Percentiles rank a stretch among this genome's conserved stretches.
phyloP scores from a whole-genome alignment of 2,113 vertebrate species.

The Phodopus roborovskii region DNA sequence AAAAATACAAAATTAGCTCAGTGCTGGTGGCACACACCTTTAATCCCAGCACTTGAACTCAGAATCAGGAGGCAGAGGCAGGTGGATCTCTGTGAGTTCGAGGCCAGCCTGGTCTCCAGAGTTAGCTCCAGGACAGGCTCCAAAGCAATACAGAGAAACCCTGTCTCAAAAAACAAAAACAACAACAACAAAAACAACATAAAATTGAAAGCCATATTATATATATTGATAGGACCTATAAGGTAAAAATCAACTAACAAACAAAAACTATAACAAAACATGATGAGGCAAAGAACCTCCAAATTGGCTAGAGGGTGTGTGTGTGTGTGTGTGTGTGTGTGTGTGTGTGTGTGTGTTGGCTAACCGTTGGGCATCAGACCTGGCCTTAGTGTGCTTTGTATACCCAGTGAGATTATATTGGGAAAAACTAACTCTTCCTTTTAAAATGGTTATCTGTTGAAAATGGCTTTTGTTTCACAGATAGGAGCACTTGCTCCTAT shows the following conservation, averaged over 20 bases:
- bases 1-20: background rate
- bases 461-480: background rate
- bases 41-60: no score
- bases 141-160: no score
- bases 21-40: no score
- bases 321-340: no score
- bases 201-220: background rate
- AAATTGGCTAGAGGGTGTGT: background rate
- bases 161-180: no score
- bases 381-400: background rate
- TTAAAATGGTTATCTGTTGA: background rate
- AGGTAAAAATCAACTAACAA: background rate
- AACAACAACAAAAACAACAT: no score
- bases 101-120: no score
- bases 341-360: background rate
- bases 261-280: background rate
- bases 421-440: background rate
- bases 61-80: no score
- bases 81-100: no score
- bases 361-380: background rate
- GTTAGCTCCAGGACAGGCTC: no score
- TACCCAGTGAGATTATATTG: background rate
- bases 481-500: background rate
- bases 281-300: background rate
- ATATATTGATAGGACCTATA: background rate